phyloP scores from a whole-genome alignment of 1,140 invertebrate species.

The Brachionus rubens region DNA sequence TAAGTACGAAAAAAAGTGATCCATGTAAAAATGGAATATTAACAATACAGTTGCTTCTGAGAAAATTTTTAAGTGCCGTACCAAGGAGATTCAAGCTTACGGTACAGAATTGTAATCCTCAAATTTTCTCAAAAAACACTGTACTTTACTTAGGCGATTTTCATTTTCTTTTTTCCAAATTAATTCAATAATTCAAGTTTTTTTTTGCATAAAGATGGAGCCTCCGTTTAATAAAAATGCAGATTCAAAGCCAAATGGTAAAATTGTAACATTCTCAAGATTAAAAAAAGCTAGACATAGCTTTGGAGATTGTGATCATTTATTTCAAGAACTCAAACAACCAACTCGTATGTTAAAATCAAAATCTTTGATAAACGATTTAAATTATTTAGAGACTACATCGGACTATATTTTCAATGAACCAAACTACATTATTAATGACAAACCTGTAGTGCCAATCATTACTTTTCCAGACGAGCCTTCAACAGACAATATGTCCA shows the following conservation, averaged over 20 bases:
- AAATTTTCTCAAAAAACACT: too few species aligned
- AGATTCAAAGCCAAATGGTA: background rate
- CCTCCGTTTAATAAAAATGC: too few species aligned
- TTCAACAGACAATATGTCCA: background rate
- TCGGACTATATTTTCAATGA: background rate
- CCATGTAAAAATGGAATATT: too few species aligned
- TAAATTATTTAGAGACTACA: background rate
- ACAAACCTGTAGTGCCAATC: background rate
- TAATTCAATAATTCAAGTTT: too few species aligned
- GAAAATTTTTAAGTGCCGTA: too few species aligned
- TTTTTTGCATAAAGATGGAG: too few species aligned
- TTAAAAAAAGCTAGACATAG: background rate
- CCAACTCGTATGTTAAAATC: background rate
- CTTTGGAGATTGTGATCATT: background rate
- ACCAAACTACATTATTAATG: background rate
- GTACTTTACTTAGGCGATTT: too few species aligned
- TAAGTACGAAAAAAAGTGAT: too few species aligned
- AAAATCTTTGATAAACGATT: background rate
- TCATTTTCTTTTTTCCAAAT: too few species aligned
- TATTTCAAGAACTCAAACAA: background rate
- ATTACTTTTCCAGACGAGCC: background rate
- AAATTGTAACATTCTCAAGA: constrained; percentile 4
- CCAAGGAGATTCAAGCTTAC: too few species aligned
- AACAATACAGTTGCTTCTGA: too few species aligned
- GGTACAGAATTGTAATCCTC: too few species aligned